Evolutionary conservation across 2,113 vertebrate species (phyloP).

Genomic region (Lophotis ruficrista): DNA sequence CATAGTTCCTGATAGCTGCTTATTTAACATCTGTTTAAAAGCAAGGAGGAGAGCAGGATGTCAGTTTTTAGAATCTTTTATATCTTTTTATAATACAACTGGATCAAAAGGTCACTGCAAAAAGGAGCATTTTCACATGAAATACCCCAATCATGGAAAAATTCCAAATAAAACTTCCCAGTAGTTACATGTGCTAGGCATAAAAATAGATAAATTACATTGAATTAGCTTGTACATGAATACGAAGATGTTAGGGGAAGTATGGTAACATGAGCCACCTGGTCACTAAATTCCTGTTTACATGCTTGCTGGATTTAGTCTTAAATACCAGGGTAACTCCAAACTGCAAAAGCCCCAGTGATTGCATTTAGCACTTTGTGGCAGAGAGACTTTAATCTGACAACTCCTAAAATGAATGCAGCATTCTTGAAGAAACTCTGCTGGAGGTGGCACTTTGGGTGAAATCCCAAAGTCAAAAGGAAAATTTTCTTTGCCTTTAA

Average conservation of each 20-base stretch:
- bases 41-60: not conserved
- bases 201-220: not conserved
- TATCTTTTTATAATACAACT: not conserved
- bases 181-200: not conserved
- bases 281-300: not conserved
- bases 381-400: not conserved
- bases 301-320: not conserved
- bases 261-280: not conserved
- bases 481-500: not conserved
- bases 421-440: not conserved
- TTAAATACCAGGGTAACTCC: not conserved
- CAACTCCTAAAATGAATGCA: not conserved
- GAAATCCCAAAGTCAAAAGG: not conserved
- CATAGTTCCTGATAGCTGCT: not conserved
- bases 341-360: not conserved
- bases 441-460: not conserved
- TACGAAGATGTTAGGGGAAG: not conserved
- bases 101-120: not conserved
- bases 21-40: slow-evolving; percentile 1
- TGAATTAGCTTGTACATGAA: not conserved
- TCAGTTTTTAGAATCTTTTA: not conserved
- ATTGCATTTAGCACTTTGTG: not conserved
- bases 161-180: not conserved
- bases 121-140: not conserved
- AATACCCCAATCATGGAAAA: not conserved